Evolutionary conservation across 2,797 vertebrate species (phyloP).

Genomic region (Xenops minutus): DNA sequence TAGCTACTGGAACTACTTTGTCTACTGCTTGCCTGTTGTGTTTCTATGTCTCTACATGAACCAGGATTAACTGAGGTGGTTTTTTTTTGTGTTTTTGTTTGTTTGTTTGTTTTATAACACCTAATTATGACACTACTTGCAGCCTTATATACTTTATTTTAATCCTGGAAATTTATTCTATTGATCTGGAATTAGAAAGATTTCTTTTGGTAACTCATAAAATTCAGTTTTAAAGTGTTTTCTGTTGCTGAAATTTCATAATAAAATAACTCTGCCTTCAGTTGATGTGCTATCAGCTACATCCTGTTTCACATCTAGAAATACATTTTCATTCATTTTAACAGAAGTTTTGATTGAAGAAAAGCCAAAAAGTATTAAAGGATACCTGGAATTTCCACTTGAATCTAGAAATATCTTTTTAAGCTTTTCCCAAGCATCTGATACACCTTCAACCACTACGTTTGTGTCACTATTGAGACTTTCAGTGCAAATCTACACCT

Average conservation of each 20-base stretch:
- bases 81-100: too few species aligned
- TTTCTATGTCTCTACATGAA: neutral
- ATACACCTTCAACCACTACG: neutral
- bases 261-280: neutral
- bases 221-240: neutral
- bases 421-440: neutral
- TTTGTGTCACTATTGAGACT: neutral
- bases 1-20: neutral
- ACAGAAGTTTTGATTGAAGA: neutral
- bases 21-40: rapidly evolving
- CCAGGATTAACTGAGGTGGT: neutral
- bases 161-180: neutral
- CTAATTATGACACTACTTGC: neutral
- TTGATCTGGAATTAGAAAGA: neutral
- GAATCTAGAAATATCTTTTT: neutral
- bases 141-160: neutral
- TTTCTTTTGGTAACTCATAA: neutral
- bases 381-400: neutral
- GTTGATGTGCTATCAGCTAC: neutral
- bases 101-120: neutral
- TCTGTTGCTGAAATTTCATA: neutral
- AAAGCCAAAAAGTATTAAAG: neutral
- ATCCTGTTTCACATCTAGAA: neutral
- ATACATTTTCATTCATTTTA: neutral
- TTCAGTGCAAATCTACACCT: neutral